phyloP scores from a whole-genome alignment of 2,797 vertebrate genomes.

The Enteromius trimaculatus region DNA sequence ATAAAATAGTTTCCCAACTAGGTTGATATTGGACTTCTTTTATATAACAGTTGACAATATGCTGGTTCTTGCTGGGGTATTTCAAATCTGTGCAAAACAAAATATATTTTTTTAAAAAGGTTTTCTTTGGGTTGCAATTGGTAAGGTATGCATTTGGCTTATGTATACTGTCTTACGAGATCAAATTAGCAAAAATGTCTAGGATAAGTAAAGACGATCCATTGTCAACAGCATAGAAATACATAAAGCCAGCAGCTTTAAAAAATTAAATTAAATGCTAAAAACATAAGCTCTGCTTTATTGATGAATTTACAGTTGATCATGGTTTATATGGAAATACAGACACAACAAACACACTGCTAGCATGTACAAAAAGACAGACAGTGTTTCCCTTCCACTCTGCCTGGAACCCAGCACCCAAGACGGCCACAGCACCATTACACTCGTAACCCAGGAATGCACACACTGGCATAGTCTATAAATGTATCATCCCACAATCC shows the following conservation, averaged over 20 bases:
- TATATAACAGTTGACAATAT: neutral
- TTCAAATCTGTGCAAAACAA: neutral
- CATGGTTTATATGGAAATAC: neutral
- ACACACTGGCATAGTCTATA: constrained; percentile 77
- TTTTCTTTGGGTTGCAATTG: neutral
- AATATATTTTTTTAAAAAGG: neutral
- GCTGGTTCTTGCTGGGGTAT: neutral
- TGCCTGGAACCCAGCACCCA: constrained; percentile 51
- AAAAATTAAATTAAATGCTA: neutral
- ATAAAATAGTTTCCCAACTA: neutral
- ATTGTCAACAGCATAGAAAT: neutral
- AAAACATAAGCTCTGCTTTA: neutral
- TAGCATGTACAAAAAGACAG: constrained; percentile 19
- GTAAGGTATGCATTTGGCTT: neutral
- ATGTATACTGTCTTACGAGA: neutral
- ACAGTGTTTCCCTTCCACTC: neutral
- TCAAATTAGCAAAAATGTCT: neutral
- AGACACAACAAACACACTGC: constrained; percentile 11
- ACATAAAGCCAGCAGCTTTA: neutral
- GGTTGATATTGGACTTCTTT: neutral
- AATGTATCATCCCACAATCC: constrained; percentile 78
- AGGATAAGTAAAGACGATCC: neutral
- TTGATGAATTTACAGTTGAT: neutral
- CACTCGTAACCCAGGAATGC: constrained; percentile 76
- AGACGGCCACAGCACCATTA: constrained; percentile 71